These are phyloP conservation scores for Propithecus deckenii DNA, from an alignment of 2,797 vertebrate genomes.

Conservation along the genomic window DNA sequence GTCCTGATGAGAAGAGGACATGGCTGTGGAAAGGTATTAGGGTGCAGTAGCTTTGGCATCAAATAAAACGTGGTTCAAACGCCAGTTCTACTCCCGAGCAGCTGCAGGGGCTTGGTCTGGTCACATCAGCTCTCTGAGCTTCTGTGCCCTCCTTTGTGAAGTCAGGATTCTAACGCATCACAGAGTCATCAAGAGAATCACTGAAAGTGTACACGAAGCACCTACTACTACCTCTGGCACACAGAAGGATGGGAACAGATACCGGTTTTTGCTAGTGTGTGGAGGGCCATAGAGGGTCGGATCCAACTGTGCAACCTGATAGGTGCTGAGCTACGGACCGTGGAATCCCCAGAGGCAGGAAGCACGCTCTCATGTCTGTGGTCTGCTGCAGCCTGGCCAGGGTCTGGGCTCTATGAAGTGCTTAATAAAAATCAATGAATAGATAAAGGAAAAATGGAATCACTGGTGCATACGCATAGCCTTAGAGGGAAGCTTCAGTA, in stretches of 20 bases:
- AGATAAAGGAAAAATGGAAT: constrained; percentile 45
- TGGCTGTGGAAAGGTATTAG: not conserved
- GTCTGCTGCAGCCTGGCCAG: not conserved
- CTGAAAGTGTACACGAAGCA: not conserved
- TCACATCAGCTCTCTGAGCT: not conserved
- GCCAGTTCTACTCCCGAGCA: not conserved
- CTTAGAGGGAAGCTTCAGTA: constrained; percentile 29
- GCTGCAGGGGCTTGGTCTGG: not conserved
- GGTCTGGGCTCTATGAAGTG: not conserved
- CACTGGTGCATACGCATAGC: not conserved
- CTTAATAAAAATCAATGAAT: constrained; percentile 39
- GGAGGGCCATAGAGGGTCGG: not conserved
- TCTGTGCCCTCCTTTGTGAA: not conserved
- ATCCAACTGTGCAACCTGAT: not conserved
- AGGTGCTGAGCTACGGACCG: accelerated
- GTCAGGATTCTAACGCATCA: not conserved
- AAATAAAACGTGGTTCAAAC: not conserved
- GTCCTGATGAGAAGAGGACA: not conserved
- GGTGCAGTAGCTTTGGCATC: too few species aligned
- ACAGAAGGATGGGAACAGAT: not conserved
- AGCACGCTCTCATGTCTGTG: not conserved
- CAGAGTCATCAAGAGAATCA: not conserved
- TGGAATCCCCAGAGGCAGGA: not conserved
- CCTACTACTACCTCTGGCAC: not conserved
- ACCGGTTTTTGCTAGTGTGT: not conserved